Conservation (phyloP, 1,140 invertebrate species). For the Aethina tumida region DNA sequence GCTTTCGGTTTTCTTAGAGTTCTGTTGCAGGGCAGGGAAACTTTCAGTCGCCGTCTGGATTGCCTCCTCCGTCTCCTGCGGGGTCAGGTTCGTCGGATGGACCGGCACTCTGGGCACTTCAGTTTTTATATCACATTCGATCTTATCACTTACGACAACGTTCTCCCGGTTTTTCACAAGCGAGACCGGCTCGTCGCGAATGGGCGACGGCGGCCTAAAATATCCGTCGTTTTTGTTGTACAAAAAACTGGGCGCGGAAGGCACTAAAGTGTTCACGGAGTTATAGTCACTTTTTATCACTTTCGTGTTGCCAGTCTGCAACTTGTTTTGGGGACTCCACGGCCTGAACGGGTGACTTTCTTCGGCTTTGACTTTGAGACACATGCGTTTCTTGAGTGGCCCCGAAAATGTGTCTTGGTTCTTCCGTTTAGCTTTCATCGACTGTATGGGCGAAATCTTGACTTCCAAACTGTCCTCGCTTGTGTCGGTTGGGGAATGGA, state of each 20-base stretch:
- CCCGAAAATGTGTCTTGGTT: conserved; percentile 27
- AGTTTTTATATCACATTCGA: conserved; percentile 18
- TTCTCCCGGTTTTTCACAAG: conserved; percentile 32
- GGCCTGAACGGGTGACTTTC: conserved; percentile 42
- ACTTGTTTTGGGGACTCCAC: conserved; percentile 36
- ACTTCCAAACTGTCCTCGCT: conserved; percentile 69
- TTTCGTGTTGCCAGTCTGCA: conserved; percentile 4
- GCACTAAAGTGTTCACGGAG: conserved; percentile 9
- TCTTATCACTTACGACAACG: conserved; percentile 6
- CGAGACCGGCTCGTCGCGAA: conserved; percentile 38
- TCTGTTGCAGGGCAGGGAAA: conserved; percentile 25
- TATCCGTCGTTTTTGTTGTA: conserved; percentile 16
- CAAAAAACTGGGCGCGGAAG: too few relatives aligned
- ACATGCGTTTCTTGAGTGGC: conserved; percentile 58
- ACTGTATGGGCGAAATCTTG: conserved; percentile 49
- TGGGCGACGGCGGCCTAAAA: conserved; percentile 22
- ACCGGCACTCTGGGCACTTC: conserved; percentile 43
- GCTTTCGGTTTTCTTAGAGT: conserved; percentile 11
- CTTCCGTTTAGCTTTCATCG: conserved; percentile 42
- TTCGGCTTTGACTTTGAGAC: conserved; percentile 38
- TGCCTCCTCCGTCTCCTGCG: conserved; percentile 23
- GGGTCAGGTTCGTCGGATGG: conserved; percentile 36
- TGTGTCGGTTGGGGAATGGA: conserved; percentile 40
- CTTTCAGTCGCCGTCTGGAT: conserved; percentile 23
- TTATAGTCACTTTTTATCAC: conserved; percentile 2